Base-by-base conservation (phyloP, 2,797 vertebrate species). In the Poeciliopsis paucimaculata region DNA sequence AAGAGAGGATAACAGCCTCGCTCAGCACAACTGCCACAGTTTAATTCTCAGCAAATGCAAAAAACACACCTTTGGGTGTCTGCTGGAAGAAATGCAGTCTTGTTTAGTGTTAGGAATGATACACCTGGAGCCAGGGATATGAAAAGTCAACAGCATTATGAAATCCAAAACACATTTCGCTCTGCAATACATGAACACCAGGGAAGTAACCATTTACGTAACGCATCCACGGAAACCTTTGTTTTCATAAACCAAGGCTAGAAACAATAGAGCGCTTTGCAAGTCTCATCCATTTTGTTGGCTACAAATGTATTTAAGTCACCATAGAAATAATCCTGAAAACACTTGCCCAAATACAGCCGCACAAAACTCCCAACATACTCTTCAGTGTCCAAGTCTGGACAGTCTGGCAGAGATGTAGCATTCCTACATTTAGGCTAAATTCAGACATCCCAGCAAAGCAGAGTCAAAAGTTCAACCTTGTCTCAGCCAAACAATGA, bases 401-500 rank as follows among this genome's bases (percentile, higher is more conserved):
- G 76, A 85, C 87, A 88, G 81, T 86, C 88, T 92, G 93, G 89
- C 90, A 91, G 45, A 77, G 84, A 74, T 84, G 84, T 72, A 80
- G 79, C 92, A 91, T 93, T 94, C 92, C 83, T 91, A 81, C 77
- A 88, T 89, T 87, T 75, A 84, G 82, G 80, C 90, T 79, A 89
- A 88, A 88, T 87, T 84, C 89, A 94, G 91, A 94, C 90, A 86
- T 89, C 91, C 81, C 84, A 81, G 55, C 84, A 84, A 88, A 89
- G 80, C 84, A 77, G 82, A 89, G 85, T 47, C 57, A 88, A 76
- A 85, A 90, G 86, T 87, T 91, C 88, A 89, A 87, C 81, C 81
- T 88, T 88, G 89, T 90, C 88, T 79, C 51, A 77, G 90, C 87
- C 92, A 90, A 93, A 92, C 90, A 93, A 83, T 80, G 80, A 80